Evolutionary conservation across 2,797 vertebrate genomes (phyloP).

Genomic region (Clarias laeviceps): DNA sequence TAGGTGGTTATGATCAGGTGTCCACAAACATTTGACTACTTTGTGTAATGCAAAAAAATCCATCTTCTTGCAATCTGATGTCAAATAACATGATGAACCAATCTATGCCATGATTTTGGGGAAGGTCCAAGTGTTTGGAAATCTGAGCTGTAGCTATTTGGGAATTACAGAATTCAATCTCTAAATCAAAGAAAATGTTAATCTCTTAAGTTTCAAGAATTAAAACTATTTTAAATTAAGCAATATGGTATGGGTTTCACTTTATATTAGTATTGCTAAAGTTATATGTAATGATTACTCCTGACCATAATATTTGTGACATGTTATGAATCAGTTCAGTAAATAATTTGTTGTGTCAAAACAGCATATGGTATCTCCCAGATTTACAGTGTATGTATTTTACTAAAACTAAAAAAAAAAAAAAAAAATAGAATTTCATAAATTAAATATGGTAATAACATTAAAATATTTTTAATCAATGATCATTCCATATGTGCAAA

Average conservation of each 20-base stretch:
- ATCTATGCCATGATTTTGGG: too few relatives aligned
- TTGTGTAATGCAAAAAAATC: too few relatives aligned
- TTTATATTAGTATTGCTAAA: not conserved
- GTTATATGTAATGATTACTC: not conserved
- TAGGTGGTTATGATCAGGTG: not conserved
- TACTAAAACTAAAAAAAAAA: not conserved
- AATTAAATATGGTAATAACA: not conserved
- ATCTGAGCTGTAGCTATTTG: too few relatives aligned
- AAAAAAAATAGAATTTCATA: too few relatives aligned
- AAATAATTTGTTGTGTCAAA: not conserved
- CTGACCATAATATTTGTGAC: not conserved
- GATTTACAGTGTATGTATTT: not conserved
- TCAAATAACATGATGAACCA: not conserved
- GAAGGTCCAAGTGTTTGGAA: too few relatives aligned
- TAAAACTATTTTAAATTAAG: not conserved
- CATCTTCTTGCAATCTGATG: too few relatives aligned
- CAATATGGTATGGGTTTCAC: not conserved
- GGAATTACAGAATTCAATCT: too few relatives aligned
- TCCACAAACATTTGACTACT: not conserved
- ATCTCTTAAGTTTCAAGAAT: not conserved
- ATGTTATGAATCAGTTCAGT: not conserved
- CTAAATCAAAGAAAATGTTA: not conserved
- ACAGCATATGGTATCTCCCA: not conserved
- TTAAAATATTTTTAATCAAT: not conserved
- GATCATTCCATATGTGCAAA: not conserved